Percentiles rank a stretch among this genome's conserved stretches.
Conservation (phyloP, 2,113 vertebrate species). For the Lonchura striata region DNA sequence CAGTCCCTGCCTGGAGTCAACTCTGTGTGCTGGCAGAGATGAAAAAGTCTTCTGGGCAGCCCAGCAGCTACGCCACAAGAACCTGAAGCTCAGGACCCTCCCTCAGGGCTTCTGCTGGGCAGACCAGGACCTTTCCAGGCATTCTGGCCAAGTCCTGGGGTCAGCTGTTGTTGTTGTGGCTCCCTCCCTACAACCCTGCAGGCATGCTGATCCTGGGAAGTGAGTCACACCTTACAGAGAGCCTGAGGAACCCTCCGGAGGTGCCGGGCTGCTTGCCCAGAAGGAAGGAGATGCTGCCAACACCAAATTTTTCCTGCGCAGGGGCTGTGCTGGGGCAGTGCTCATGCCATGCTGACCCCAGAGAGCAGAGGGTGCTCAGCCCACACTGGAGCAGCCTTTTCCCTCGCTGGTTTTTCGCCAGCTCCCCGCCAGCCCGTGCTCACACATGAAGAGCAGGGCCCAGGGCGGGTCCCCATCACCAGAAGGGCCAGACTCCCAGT, state of each 20-base stretch:
- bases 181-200: not conserved
- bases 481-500: not conserved
- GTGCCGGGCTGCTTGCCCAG: not conserved
- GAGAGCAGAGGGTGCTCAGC: not conserved
- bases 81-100: not conserved
- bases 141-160: not conserved
- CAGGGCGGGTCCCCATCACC: not conserved
- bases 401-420: not conserved
- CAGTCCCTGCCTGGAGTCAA: not conserved
- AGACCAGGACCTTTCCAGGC: not conserved
- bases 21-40: not conserved
- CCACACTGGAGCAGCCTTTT: not conserved
- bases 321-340: not conserved
- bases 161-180: not conserved
- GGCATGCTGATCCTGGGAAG: not conserved
- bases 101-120: not conserved
- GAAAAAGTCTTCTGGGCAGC: accelerated
- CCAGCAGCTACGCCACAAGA: not conserved
- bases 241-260: not conserved
- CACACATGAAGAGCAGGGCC: not conserved
- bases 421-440: not conserved
- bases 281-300: not conserved
- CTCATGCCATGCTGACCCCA: not conserved
- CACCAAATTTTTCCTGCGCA: not conserved
- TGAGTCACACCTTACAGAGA: not conserved